Base-by-base conservation (phyloP, 2,113 vertebrate species). In the Mormoops blainvillei region DNA sequence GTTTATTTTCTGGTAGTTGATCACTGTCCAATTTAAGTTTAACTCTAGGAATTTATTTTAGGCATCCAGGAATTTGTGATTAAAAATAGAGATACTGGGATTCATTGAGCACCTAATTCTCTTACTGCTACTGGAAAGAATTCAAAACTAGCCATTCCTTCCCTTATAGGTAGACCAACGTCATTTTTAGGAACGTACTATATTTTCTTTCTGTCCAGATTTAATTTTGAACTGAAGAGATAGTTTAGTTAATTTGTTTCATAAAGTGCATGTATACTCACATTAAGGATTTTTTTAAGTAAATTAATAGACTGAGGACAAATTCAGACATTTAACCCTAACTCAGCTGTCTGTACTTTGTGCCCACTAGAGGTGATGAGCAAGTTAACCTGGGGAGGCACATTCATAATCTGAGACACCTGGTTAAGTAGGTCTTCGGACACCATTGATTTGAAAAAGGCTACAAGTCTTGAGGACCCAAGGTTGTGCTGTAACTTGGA, bases 1-100 rank as follows among this genome's bases (percentile, higher is more conserved):
- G 94, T 96, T 96, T 97, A 84, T 97, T 74, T 98, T 97, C 91
- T 97, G 96, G 89, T 52, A 80, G 36, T 90, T 52, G 82, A 70
- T 63, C 48, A 28, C 48, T 24, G 36, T 93, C 63, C 26, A 10
- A 20, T 82, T 68, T 94, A 58, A 50, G 38, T 74, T 76, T 61
- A 82, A 89, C 54, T 82, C 31, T 12, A 45, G 48, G 65, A 86
- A 71, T 92, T 85, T 90, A 33, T 82, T 90, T 80, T 74, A 84
- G 26, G 54, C 65, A 61, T 38, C 84, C 33, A 96, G 71, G 77
- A 87, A 94, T 73, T 65, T 58, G 85, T 93, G 83, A 71, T 88
- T 95, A 33, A 84, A 38, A 76, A 48, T 43, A 81, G 76, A 92
- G 16, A 58, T 48, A 28, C 11, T 56, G 13, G 71, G n/a, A 36